These are phyloP conservation scores for fruit fly (Drosophila melanogaster) DNA, from an alignment of 1,140 invertebrate genomes.

Conservation along the genomic window DNA sequence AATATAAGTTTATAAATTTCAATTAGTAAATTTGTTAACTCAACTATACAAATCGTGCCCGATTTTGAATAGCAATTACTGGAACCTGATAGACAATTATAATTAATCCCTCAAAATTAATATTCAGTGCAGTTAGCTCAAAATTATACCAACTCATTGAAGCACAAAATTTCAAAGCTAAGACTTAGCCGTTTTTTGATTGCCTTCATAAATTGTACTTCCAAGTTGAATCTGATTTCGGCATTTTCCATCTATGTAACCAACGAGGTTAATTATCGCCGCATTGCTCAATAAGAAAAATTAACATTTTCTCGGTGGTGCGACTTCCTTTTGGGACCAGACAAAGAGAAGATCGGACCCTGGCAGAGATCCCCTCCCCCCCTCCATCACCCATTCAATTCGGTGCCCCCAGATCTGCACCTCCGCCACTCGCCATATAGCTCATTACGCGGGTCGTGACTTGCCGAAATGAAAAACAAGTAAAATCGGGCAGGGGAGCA, in stretches of 20 bases:
- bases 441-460: constrained; percentile 82
- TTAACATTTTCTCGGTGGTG: constrained; percentile 66
- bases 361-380: no score
- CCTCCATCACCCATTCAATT: background rate
- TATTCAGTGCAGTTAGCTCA: background rate
- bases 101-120: background rate
- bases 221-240: constrained; percentile 58
- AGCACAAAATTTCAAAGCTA: background rate
- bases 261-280: constrained; percentile 78
- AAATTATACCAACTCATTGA: constrained; percentile 27
- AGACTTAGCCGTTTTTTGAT: constrained; percentile 21
- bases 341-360: constrained; percentile 67
- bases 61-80: no score
- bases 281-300: constrained; percentile 75
- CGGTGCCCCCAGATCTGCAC: background rate
- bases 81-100: no score
- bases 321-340: constrained; percentile 58
- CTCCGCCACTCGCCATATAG: constrained; percentile 21
- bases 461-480: constrained; percentile 82
- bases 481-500: constrained; percentile 63
- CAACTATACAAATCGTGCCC: no score
- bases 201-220: constrained; percentile 68
- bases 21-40: background rate
- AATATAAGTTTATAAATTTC: background rate
- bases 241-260: constrained; percentile 59